Evolutionary conservation across 2,113 vertebrate genomes (phyloP), one percentile per base, ranked within the genome.

Genomic region (Ceratotherium simum): DNA sequence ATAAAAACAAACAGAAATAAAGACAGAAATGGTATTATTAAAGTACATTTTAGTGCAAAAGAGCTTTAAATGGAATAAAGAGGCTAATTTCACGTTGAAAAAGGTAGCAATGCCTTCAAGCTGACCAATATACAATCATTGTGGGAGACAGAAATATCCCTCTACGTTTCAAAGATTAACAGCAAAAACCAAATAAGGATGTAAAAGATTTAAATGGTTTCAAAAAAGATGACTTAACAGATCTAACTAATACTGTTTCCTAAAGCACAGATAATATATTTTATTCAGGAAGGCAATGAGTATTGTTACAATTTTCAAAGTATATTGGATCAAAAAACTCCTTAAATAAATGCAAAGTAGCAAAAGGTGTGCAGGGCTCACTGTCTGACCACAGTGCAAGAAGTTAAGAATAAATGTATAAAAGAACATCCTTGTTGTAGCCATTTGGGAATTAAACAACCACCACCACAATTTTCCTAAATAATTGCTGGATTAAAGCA

Each of bases 111-210:
- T 72, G 20, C 8, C 69, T 58, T 72, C 79, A 48, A 39, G 21
- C 21, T 64, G 42, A 58, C 23, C 58, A 60, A n/a, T 75, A 65
- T 29, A 69, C 29, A 65, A 51, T 67, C 62, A 84, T 20, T 54
- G 31, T 80, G 21, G 58, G 54, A 64, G 17, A 58, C 42, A 94
- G 39, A 96, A 76, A 72, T 51, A 29, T 21, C 42, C 23, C 46
- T 69, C 29, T 70, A 4, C 81, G n/a, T 79, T 54, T 96, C 8
- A 93, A 90, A 96, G 42, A 70, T n/a, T 80, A 93, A 87, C 4
- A 18, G 10, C 14, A 69, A 87, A 78, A 67, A 42, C 29, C 31
- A 88, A 64, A 65, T 29, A 60, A 95, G 17, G 7, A 48, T 46
- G 5, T 70, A 69, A 79, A 91, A 8, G n/a, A 91, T 91, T 87